phyloP scores from a whole-genome alignment of 2,797 vertebrate species.

The Hoplostethus atlanticus region DNA sequence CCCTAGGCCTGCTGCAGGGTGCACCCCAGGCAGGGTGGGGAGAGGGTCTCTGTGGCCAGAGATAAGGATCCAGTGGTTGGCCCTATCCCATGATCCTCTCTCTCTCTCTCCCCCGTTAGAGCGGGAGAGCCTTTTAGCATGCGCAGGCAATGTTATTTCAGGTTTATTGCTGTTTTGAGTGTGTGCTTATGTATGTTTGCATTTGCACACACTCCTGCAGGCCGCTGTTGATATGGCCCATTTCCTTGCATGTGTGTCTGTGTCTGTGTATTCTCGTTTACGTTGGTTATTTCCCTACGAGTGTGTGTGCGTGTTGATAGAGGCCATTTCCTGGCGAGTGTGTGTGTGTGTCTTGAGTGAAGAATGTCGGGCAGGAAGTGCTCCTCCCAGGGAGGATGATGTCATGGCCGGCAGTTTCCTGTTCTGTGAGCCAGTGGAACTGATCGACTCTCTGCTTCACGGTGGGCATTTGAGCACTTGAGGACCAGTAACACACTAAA shows the following conservation, averaged over 20 bases:
- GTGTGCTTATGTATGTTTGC: slow-evolving; percentile 67
- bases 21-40: slow-evolving; percentile 66
- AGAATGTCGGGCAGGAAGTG: slow-evolving; percentile 85
- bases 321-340: slow-evolving; percentile 81
- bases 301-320: slow-evolving; percentile 78
- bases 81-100: slow-evolving; percentile 45
- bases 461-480: slow-evolving; percentile 45
- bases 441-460: slow-evolving; percentile 44
- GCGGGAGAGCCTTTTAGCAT: slow-evolving; percentile 43
- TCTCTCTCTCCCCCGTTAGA: slow-evolving; percentile 13
- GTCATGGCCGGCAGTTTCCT: slow-evolving; percentile 82
- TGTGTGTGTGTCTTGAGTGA: slow-evolving; percentile 80
- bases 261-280: slow-evolving; percentile 64
- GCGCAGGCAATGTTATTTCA: slow-evolving; percentile 69
- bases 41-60: slow-evolving; percentile 66
- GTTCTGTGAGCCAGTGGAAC: slow-evolving; percentile 63
- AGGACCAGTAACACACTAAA: slow-evolving; percentile 16
- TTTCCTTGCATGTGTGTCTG: slow-evolving; percentile 77
- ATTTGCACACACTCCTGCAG: slow-evolving; percentile 73
- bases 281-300: slow-evolving; percentile 73
- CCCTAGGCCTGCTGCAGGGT: slow-evolving; percentile 64
- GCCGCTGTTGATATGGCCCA: slow-evolving; percentile 74
- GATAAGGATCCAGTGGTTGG: slow-evolving; percentile 76
- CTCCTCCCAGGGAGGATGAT: slow-evolving; percentile 84
- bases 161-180: slow-evolving; percentile 73